Evolutionary conservation across 2,888 invertebrate species (phyloP), one percentile per base, ranked within the genome.

Genomic region (Aleiodes leptofemur): DNA sequence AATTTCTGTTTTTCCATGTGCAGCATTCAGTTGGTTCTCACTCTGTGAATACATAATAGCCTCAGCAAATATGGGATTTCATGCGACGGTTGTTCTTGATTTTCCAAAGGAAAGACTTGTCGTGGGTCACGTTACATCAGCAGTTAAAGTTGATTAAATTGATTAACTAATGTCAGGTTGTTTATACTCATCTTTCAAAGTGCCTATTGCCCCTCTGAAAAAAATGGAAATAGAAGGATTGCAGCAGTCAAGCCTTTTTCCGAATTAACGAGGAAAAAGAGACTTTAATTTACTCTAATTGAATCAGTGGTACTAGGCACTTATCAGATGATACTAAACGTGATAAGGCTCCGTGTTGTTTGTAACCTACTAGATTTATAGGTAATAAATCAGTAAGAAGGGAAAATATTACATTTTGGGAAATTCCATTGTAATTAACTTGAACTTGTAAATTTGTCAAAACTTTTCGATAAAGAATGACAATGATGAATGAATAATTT

Each of bases 1-100:
- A 34, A 34, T 77, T 68, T 69, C 55, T 57, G 53, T 59, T 51
- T 73, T 61, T 75, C 70, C 70, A 71, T 50, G 14, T 16, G 81
- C 92, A 97, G 98, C 97, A 64, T 98, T 98, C 91, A 97, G 97
- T 88, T 96, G 96, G 95, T 98, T 98, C 91, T 96, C 98, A 1
- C 92, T 96, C 75, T 97, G 96, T 90, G 98, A 98, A 90, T 98
- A 98, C 90, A 92, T 97, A 86, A 95, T 98, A 86, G 97, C 97
- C 73, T 94, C 95, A 72, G 94, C 96, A 81, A 98, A 97, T 90
- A 97, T 98, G 96, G 95, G 95, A 76, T 98, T 96, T 91, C 97
- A 98, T 87, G 93, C 96, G 80, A 95, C 96, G 53, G 96, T 96
- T 72, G 94, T 96, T 76, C 91, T 94, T 86, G 97, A 98, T 90